Evolutionary conservation across 1,140 invertebrate species (phyloP).

Genomic region (Apis dorsata): DNA sequence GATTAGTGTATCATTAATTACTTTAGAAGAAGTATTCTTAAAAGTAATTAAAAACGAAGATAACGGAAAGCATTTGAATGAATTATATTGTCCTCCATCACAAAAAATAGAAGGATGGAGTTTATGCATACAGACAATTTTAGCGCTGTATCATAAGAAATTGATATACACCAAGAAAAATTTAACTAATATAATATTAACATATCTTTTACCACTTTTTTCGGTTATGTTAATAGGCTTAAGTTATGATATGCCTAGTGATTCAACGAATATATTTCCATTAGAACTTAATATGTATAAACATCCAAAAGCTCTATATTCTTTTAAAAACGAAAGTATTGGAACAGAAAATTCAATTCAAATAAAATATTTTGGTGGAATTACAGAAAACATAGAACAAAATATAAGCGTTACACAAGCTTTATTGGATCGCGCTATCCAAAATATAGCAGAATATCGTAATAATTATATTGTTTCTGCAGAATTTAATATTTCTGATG

Average conservation of each 20-base stretch:
- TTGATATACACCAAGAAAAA: constrained; percentile 71
- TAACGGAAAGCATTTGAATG: constrained; percentile 65
- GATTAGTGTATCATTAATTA: constrained; percentile 90
- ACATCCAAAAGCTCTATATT: constrained; percentile 66
- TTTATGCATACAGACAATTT: constrained; percentile 66
- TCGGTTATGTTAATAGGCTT: constrained; percentile 69
- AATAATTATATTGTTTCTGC: constrained; percentile 73
- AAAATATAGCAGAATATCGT: constrained; percentile 69
- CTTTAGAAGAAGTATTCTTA: constrained; percentile 93
- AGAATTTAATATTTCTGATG: constrained; percentile 69
- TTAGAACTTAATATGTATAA: constrained; percentile 68
- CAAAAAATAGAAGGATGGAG: constrained; percentile 65
- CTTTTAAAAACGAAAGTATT: constrained; percentile 53
- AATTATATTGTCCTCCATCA: constrained; percentile 55
- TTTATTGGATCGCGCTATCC: constrained; percentile 61
- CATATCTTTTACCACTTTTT: constrained; percentile 68
- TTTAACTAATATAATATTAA: constrained; percentile 61
- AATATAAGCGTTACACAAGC: constrained; percentile 59
- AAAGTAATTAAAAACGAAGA: constrained; percentile 78
- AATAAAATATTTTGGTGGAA: constrained; percentile 53
- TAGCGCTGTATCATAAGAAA: constrained; percentile 73
- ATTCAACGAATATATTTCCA: constrained; percentile 59
- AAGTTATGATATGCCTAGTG: constrained; percentile 65
- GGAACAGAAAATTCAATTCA: constrained; percentile 58
- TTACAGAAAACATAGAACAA: constrained; percentile 1